phyloP scores from a whole-genome alignment of 2,888 invertebrate genomes.

The Venusia cambrica region DNA sequence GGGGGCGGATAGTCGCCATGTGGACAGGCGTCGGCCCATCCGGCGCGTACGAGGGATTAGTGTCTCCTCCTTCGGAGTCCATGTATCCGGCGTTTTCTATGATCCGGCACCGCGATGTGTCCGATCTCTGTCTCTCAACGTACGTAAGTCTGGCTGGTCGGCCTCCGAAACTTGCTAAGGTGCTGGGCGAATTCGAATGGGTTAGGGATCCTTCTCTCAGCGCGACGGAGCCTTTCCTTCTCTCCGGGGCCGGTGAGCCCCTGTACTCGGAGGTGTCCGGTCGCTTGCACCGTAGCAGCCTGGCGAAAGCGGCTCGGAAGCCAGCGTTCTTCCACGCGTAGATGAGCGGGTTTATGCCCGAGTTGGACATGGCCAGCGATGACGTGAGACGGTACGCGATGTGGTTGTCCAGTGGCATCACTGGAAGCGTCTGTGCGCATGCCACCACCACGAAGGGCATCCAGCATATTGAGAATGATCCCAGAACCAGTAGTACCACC shows the following conservation, averaged over 20 bases:
- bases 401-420: slow-evolving; percentile 73
- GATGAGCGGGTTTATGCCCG: slow-evolving; percentile 90
- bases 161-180: slow-evolving; percentile 56
- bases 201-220: slow-evolving; percentile 70
- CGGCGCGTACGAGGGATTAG: slow-evolving; percentile 72
- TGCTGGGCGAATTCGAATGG: slow-evolving; percentile 58
- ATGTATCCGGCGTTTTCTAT: slow-evolving; percentile 75
- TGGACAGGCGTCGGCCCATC: slow-evolving; percentile 72
- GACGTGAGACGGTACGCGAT: slow-evolving; percentile 84
- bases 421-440: slow-evolving; percentile 81
- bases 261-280: slow-evolving; percentile 81
- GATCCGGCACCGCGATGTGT: slow-evolving; percentile 68
- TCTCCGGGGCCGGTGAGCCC: slow-evolving; percentile 79
- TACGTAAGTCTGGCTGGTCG: slow-evolving; percentile 66
- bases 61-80: slow-evolving; percentile 64
- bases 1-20: slow-evolving; percentile 38
- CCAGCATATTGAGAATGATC: slow-evolving; percentile 91
- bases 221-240: slow-evolving; percentile 73
- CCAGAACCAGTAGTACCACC: slow-evolving; percentile 89
- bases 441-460: slow-evolving; percentile 88
- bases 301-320: slow-evolving; percentile 87
- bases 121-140: slow-evolving; percentile 55
- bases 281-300: slow-evolving; percentile 83
- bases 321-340: slow-evolving; percentile 93
- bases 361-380: slow-evolving; percentile 89